These are phyloP conservation scores for Caenorhabditis uteleia DNA, from an alignment of 2,888 invertebrate species.

Conservation along the genomic window DNA sequence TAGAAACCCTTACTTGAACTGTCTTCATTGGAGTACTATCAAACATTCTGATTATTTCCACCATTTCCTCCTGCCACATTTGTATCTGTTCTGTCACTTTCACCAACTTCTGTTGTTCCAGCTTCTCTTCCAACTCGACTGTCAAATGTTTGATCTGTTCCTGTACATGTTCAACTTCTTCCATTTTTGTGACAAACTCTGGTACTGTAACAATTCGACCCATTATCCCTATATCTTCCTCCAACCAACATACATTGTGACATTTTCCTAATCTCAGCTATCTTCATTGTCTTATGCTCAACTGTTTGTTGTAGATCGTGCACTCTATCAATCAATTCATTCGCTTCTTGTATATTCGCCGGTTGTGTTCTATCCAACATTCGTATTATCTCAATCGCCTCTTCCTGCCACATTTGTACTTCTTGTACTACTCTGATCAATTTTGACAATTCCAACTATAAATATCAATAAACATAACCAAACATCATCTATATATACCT, in stretches of 20 bases:
- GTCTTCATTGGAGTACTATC: conserved; percentile 41
- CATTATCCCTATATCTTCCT: neutral
- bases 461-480: neutral
- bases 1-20: conserved; percentile 20
- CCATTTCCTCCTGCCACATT: conserved; percentile 37
- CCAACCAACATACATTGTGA: conserved; percentile 12
- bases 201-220: conserved; percentile 30
- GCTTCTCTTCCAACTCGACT: conserved; percentile 29
- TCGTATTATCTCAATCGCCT: conserved; percentile 49
- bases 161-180: conserved; percentile 36
- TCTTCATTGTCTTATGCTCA: conserved; percentile 34
- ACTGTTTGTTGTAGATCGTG: conserved; percentile 42
- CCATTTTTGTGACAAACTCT: conserved; percentile 31
- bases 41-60: conserved; percentile 42
- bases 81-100: conserved; percentile 43
- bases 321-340: conserved; percentile 37
- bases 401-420: conserved; percentile 57
- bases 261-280: conserved; percentile 30
- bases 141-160: conserved; percentile 33
- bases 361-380: conserved; percentile 30
- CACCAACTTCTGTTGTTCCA: conserved; percentile 28
- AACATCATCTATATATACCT: neutral
- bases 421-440: conserved; percentile 45
- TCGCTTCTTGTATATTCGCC: conserved; percentile 35
- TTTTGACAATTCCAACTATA: conserved; percentile 22